Base-by-base conservation (phyloP, 1,140 invertebrate genomes). In the Zophobas morio region DNA sequence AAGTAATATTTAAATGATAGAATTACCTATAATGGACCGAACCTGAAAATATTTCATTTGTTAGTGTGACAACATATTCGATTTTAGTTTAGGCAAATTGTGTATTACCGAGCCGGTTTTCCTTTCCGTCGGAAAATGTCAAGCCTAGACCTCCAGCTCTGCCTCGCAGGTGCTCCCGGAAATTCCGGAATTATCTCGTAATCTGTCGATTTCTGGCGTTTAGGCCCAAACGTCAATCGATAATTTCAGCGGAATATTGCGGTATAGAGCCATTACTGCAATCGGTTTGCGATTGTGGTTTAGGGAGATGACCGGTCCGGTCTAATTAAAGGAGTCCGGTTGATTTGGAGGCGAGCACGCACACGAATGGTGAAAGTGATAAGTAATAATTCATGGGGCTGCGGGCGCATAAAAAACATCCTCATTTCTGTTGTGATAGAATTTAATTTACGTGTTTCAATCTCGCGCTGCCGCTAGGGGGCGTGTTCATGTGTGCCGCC, bases 371-470 rank as follows among this genome's bases (percentile, higher is more conserved):
- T 79, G 82, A 81, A 82, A 82, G 80, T 82, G 80, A 81, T 81
- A 81, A 81, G 79, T 79, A 79, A 81, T 80, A 80, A 81, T 79
- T 76, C 78, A 78, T 78, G 35, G 37, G 51, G 70, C 63, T 49
- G 70, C 37, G 53, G 57, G 60, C 60, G 60, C 60, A 42, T 66
- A 66, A 66, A 66, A 66, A 66, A 66, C 60, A 66, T 37, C 60
- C 60, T 66, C 60, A 66, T 66, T 80, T 78, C 80, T 81, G 81
- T 81, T 83, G 79, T 83, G 84, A 83, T 85, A 80, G 84, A 85
- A 85, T 85, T 85, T 85, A 85, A 86, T 85, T 85, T 84, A 84
- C 82, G 82, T 82, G 84, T 84, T 85, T 84, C 78, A 80, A 82
- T 81, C 80, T 76, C 63, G 80, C 79, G 78, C 76, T 78, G 75